phyloP scores from a whole-genome alignment of 2,888 invertebrate genomes.

The Neoascia interrupta region DNA sequence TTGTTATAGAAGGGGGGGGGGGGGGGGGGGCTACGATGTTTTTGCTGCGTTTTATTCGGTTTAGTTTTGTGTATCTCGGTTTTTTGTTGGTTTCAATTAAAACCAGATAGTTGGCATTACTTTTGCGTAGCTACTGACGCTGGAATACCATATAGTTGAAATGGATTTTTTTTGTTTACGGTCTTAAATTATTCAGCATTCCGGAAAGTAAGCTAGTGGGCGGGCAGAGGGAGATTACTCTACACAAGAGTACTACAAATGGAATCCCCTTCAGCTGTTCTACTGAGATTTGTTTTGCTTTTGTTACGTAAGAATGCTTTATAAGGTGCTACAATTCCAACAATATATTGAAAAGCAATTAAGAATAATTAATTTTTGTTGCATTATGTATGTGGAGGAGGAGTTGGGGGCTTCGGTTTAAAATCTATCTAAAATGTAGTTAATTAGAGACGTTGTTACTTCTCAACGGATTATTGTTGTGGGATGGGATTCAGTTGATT shows the following conservation, averaged over 20 bases:
- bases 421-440: not conserved
- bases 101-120: slow-evolving; percentile 46
- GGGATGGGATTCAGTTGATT: too few relatives aligned
- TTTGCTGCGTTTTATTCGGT: slow-evolving; percentile 20
- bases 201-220: too few relatives aligned
- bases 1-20: not conserved
- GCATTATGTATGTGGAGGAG: not conserved
- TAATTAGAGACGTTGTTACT: too few relatives aligned
- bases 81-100: slow-evolving; percentile 43
- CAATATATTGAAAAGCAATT: slow-evolving; percentile 11
- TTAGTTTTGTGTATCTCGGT: slow-evolving; percentile 14
- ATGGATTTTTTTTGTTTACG: slow-evolving; percentile 31
- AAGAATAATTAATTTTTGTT: too few relatives aligned
- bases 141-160: slow-evolving; percentile 34
- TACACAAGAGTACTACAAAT: not conserved
- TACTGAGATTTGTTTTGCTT: slow-evolving; percentile 7
- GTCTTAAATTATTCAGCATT: slow-evolving; percentile 25
- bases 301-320: slow-evolving; percentile 20
- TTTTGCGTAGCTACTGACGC: slow-evolving; percentile 27
- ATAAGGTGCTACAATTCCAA: not conserved
- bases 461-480: too few relatives aligned
- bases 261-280: slow-evolving; percentile 40
- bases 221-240: not conserved
- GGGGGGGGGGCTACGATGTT: not conserved
- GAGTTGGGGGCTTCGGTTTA: not conserved